Conservation (phyloP, 2,797 vertebrate species). For the Hephaestus fuliginosus region DNA sequence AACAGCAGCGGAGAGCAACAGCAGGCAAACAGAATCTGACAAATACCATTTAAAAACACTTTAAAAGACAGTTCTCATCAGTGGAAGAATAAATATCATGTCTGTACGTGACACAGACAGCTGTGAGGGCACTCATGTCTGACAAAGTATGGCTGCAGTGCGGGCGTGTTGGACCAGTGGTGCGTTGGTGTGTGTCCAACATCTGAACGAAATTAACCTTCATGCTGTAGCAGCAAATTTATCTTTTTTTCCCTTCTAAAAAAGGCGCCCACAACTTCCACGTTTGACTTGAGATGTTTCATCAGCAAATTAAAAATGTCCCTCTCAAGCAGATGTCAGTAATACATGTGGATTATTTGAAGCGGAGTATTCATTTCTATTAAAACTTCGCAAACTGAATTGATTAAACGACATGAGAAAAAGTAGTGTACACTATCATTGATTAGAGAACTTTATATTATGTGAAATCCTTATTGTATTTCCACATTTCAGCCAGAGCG, state of each 20-base stretch:
- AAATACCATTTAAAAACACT: background rate
- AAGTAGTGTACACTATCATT: background rate
- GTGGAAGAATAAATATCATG: background rate
- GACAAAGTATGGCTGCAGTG: constrained; percentile 6
- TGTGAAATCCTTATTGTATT: background rate
- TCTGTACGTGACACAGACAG: constrained; percentile 15
- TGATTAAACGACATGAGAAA: background rate
- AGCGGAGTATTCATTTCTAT: background rate
- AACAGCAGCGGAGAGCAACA: background rate
- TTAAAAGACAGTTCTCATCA: background rate
- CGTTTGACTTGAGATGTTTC: background rate
- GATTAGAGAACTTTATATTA: no score
- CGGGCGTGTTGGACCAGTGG: constrained; percentile 13
- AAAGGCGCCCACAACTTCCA: background rate
- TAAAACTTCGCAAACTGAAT: background rate
- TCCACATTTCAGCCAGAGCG: background rate
- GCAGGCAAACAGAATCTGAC: background rate
- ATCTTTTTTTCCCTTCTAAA: background rate
- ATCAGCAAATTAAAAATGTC: background rate
- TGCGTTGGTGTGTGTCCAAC: constrained; percentile 3
- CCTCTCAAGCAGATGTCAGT: background rate
- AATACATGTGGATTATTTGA: background rate
- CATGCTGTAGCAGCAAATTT: background rate
- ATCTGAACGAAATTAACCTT: constrained; percentile 2
- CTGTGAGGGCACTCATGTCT: constrained; percentile 31